Base-by-base conservation (phyloP, 1,140 invertebrate species). In the Cepaea nemoralis region DNA sequence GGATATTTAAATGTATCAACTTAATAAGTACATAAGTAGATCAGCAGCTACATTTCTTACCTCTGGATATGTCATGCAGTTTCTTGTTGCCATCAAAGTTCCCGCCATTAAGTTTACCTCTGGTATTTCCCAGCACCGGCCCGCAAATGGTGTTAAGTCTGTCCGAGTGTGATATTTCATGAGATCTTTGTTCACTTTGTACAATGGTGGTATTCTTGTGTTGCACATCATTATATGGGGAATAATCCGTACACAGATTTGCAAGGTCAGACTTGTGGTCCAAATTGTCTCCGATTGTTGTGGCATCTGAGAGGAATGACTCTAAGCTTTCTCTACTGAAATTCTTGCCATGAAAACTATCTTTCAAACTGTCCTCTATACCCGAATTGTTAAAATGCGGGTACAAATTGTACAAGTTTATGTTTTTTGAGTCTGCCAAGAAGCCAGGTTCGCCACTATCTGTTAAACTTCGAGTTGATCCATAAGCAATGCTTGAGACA, bases 321-420 rank as follows among this genome's bases (percentile, higher is more conserved):
- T 74, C 39, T 31, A 74, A 27, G 33, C 71, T 74, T n/a, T 74
- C 71, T 22, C 33, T 74, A 45, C 71, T 74, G 33, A 74, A 74
- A 2, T 2, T 42, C 42, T 74, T 74, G 71, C 19, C 27, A 22
- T 31, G 24, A 14, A 22, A 73, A 35, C 10, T 22, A 33, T 73
- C 39, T 27, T 73, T 73, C 40, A 73, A 14, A 12, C 14, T 19
- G 70, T 73, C 70, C 1, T 42, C 40, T 35, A 16, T 10, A n/a
- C 24, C 6, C 6, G 12, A 35, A 35, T 39, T 69, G 3, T 69
- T 6, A 2, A 22, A 19, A n/a, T 69, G 12, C 31, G 39, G n/a
- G 33, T 35, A 70, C 31, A 70, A 27, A 35, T 70, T 70, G 69
- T 70, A 35, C 31, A 35, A n/a, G n/a, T n/a, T n/a, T n/a, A n/a